Evolutionary conservation across 1,140 invertebrate genomes (phyloP), one percentile per base, ranked within the genome.

Genomic region (Lanistes nyassanus): DNA sequence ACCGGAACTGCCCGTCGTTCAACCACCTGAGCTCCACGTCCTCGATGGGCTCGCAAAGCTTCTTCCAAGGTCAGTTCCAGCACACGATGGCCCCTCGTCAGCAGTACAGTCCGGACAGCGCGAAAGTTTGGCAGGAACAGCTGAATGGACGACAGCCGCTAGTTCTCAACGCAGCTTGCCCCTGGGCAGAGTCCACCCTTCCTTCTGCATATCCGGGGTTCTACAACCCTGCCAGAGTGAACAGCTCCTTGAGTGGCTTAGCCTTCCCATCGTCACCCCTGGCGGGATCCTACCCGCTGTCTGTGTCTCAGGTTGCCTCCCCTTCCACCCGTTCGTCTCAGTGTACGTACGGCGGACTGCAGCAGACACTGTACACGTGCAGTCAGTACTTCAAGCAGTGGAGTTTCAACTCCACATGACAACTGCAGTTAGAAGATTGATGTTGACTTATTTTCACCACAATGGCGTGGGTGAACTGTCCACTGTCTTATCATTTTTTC

Each of bases 1-100:
- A 88, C 79, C 84, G 83, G 62, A 81, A 81, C 16, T 88, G 87
- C 68, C 84, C 85, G 19, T 64, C 83, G 2, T 81, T 86, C 21
- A 83, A 83, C 72, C 77, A 82, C 0, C 77, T 86, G 21, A 47
- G 26, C 11, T n/a, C 51, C 31, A 69, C 81, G 9, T 74, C 84
- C 2, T 72, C 81, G 0, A 76, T 79, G 11, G 79, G 85, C 51
- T 77, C 85, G 23, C 82, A 83, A 34, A 80, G 81, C 42, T 66
- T 85, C 0, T 56, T 80, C 16, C 83, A 82, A 56, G 68, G 79
- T 19, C 85, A 85, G 47, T 29, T 51, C 70, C n/a, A 47, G 60
- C 78, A 5, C 78, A 70, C 36, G 31, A 72, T 0, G 56, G 79
- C 53, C 74, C 81, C 23, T 69, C 65, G 19, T 58, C 42, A 70